Conservation (phyloP, 2,113 vertebrate genomes). For the Megaleporinus macrocephalus region DNA sequence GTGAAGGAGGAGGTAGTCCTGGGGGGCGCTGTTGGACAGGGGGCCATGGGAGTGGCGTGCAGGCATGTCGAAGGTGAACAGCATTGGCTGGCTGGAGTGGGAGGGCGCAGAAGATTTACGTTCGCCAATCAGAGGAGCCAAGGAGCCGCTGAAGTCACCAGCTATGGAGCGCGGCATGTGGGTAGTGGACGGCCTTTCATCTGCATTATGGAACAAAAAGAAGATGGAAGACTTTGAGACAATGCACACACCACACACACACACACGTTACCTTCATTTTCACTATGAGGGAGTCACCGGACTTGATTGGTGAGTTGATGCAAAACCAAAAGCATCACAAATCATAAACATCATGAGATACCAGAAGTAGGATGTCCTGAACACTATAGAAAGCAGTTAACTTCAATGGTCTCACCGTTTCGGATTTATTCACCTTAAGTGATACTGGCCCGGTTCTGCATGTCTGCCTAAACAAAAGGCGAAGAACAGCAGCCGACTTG, state of each 20-base stretch:
- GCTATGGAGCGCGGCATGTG: conserved; percentile 87
- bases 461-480: conserved; percentile 15
- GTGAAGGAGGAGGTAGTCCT: conserved; percentile 97
- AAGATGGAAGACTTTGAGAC: conserved; percentile 19
- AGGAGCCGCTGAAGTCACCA: conserved; percentile 80
- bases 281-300: background rate
- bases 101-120: conserved; percentile 86
- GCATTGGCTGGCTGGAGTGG: conserved; percentile 93
- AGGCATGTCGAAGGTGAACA: conserved; percentile 94
- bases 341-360: conserved; percentile 14
- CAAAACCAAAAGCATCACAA: conserved; percentile 10
- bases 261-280: conserved; percentile 2
- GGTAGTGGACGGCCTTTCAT: conserved; percentile 81
- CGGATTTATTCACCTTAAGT: conserved; percentile 27
- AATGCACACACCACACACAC: background rate
- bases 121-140: conserved; percentile 85
- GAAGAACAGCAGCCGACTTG: conserved; percentile 6
- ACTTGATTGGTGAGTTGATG: conserved; percentile 14
- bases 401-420: background rate
- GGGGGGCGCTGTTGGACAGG: conserved; percentile 93
- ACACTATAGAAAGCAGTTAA: conserved; percentile 14
- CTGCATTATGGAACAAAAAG: conserved; percentile 68
- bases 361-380: conserved; percentile 24
- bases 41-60: conserved; percentile 79
- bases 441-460: conserved; percentile 23